Base-by-base conservation (phyloP, 2,888 invertebrate species). In the Caenorhabditis sp. region DNA sequence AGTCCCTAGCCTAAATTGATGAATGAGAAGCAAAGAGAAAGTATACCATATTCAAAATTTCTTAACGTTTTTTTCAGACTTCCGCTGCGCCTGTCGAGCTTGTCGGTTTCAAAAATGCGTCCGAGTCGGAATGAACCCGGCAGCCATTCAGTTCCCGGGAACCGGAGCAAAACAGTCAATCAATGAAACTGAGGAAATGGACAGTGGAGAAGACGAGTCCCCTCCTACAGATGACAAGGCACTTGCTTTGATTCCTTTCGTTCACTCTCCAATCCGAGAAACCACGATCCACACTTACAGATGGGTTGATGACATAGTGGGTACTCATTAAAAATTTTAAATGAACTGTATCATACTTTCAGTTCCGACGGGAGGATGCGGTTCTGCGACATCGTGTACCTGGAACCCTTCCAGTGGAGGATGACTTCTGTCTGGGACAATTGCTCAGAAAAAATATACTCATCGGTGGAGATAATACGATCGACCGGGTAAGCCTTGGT, bases 21-120 rank as follows among this genome's bases (percentile, higher is more conserved):
- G n/a, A n/a, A n/a, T n/a, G n/a, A n/a, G n/a, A n/a, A n/a, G n/a
- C n/a, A n/a, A n/a, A n/a, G n/a, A n/a, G n/a, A n/a, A n/a, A n/a
- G n/a, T n/a, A n/a, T n/a, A n/a, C n/a, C n/a, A n/a, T n/a, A n/a
- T n/a, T n/a, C n/a, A n/a, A n/a, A n/a, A n/a, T n/a, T n/a, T n/a
- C n/a, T n/a, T n/a, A n/a, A n/a, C n/a, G n/a, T n/a, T n/a, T n/a
- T n/a, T 31, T 58, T 28, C n/a, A 89, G 89, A 87, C 28, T 87
- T 89, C 58, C 89, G 89, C 12, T 89, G 89, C 44, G 84, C 87
- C 22, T 89, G 89, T 44, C 80, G 89, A 7, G 85, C 89, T 1
- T 89, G 89, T 64, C 86, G 89, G 1, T 89, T 88, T 49, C 24
- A 86, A 22, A 88, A 87, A 66, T 89, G 89, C 59, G 82, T 88